Evolutionary conservation across 2,113 vertebrate species (phyloP), one percentile per base, ranked within the genome.

Genomic region (Ochotona princeps): DNA sequence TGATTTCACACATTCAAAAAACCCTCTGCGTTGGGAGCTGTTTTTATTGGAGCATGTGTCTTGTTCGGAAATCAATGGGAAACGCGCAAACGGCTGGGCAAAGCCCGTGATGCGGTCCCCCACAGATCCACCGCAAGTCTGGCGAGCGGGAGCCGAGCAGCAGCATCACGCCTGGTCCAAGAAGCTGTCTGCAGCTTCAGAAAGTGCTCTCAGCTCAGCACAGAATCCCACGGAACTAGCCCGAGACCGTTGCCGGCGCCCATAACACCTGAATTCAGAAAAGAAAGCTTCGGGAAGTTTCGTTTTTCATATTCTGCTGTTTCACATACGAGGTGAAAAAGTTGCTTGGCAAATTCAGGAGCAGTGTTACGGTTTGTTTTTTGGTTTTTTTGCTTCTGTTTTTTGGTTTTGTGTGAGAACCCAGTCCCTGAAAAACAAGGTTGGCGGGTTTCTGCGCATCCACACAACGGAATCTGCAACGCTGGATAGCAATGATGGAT

Each of bases 401-500:
- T n/a, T 95, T 44, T 44, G 38, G 38, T 94, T 75, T 66, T 95
- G 80, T 61, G 89, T 95, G 94, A 95, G 96, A 96, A 97, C 96
- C 83, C 92, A 93, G 92, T 89, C 76, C 70, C 32, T 65, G 96
- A 94, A 96, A 97, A 96, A 97, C 74, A 94, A 86, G 84, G 89
- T 92, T 86, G 87, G 26, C 87, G n/a, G 89, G 94, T 94, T 97
- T 96, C 83, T 81, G 75, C 91, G 61, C 87, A 92, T 83, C 94
- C 87, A 91, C 97, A 97, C 97, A 90, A 97, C 91, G 97, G 98
- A 97, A 97, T 96, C 97, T 97, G 97, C 96, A 96, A 98, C 91
- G 96, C 97, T 96, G 72, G 84, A 98, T 98, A 99, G 98, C 99
- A 98, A 98, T 99, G 99, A 99, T 99, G 99, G 99, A 99, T 99